Percentiles rank a stretch among this genome's conserved stretches.
These are phyloP conservation scores for Perognathus longimembris DNA, from an alignment of 2,113 vertebrate genomes.

Conservation along the genomic window DNA sequence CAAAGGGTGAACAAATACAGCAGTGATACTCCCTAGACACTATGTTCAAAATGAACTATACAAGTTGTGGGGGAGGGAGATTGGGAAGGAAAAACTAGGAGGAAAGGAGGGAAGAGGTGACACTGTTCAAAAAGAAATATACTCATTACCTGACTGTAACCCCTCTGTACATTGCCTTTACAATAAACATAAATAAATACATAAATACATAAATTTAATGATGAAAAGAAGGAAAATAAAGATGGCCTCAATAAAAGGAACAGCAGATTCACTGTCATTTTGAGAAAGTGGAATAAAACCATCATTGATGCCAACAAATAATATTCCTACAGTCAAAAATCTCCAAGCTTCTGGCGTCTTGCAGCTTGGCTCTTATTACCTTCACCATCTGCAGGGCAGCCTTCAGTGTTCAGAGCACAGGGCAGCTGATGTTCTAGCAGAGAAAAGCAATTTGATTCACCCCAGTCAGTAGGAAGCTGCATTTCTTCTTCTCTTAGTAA, in stretches of 20 bases:
- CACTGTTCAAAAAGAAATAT: too few relatives aligned
- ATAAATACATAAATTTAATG: not conserved
- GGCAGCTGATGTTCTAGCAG: not conserved
- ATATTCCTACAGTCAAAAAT: not conserved
- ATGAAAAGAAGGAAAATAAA: slow-evolving; percentile 39
- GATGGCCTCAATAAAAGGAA: not conserved
- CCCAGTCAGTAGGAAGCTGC: not conserved
- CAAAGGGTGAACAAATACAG: too few relatives aligned
- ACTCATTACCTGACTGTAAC: too few relatives aligned
- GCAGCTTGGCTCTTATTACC: not conserved
- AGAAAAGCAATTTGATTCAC: slow-evolving; percentile 15
- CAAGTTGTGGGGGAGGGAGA: too few relatives aligned
- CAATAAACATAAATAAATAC: too few relatives aligned
- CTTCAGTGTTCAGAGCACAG: not conserved
- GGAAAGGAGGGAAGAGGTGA: too few relatives aligned
- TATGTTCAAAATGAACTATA: too few relatives aligned
- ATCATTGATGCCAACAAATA: not conserved
- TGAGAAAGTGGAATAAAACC: slow-evolving; percentile 38
- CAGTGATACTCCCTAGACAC: too few relatives aligned
- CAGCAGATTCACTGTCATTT: not conserved
- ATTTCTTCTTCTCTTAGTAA: slow-evolving; percentile 6
- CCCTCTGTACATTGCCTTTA: too few relatives aligned
- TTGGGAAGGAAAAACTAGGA: too few relatives aligned
- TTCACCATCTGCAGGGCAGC: not conserved
- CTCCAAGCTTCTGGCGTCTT: not conserved